Evolutionary conservation across 2,113 vertebrate genomes (phyloP).

Genomic region (Labrus mixtus): DNA sequence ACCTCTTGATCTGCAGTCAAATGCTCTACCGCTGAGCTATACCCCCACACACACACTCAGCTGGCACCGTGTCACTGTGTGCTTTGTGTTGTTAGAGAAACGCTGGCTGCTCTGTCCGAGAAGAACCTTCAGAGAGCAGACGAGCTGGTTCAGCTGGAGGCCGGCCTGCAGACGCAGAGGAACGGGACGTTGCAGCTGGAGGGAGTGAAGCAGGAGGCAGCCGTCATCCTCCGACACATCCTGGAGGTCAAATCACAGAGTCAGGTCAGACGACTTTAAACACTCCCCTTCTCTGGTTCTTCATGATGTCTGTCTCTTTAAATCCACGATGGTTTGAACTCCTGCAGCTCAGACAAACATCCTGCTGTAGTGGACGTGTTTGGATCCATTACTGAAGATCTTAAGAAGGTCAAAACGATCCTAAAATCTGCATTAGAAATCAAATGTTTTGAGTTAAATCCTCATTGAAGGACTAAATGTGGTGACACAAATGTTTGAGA

Average conservation of each 20-base stretch:
- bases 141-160: not conserved
- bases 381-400: too few species aligned
- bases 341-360: too few species aligned
- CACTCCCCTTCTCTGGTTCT: too few species aligned
- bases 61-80: not conserved
- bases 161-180: slow-evolving; percentile 63
- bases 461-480: too few species aligned
- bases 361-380: too few species aligned
- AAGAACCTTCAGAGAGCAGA: not conserved
- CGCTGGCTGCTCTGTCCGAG: slow-evolving; percentile 25
- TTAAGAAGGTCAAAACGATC: too few species aligned
- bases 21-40: slow-evolving; percentile 94
- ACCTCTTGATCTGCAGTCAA: slow-evolving; percentile 92
- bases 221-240: slow-evolving; percentile 64
- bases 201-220: slow-evolving; percentile 61
- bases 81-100: slow-evolving; percentile 61
- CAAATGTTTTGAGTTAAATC: too few species aligned
- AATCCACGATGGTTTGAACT: too few species aligned
- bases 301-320: too few species aligned
- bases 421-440: too few species aligned
- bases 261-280: not conserved
- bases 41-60: slow-evolving; percentile 73
- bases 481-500: too few species aligned
- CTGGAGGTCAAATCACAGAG: slow-evolving; percentile 17
- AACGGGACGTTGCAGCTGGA: slow-evolving; percentile 45